Base-by-base conservation (phyloP, 30 jellyfish, hydroid and myxozoan genomes). In the Chironex yamaguchii region DNA sequence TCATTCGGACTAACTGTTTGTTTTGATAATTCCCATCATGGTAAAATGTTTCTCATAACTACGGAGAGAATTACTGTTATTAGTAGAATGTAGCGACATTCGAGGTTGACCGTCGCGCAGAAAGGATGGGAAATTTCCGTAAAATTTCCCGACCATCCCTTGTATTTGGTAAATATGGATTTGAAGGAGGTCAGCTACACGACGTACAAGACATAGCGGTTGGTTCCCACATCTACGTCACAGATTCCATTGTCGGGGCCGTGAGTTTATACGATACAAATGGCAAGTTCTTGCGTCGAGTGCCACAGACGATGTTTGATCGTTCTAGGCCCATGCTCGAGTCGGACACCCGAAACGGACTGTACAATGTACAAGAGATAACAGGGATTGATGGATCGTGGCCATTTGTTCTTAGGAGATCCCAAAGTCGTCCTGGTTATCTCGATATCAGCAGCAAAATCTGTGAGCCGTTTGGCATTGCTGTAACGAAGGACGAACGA, bases 151-250 rank as follows among this genome's bases (percentile, higher is more conserved):
- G 12, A n/a, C 80, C 80, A 17, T 67, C 67, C 21, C 12, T 20
- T 67, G 67, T 67, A 3, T 67, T 67, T 67, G 80, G 80, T 20
- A 29, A 67, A 66, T 11, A 29, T 67, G 80, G 80, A 12, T 31
- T 14, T 29, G 9, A 9, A 20, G 67, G 52, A 67, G 80, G 80
- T 20, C n/a, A 29, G 20, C 29, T 23, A 14, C 80, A 67, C 12
- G 31, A 29, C 22, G 65, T 66, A 20, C 25, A 17, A 12, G 80
- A 29, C 66, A 22, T 67, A 20, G 80, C 80, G 3, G 67, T 67
- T 23, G 80, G 80, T 20, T 6, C 23, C 67, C 12, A 67, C 4
- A 29, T 67, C n/a, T 67, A 67, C 67, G 80, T 67, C 17, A 67
- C 80, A 17, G 80, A 67, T 11, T 25, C 25, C 17, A 67, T 29